These are phyloP conservation scores for Eurytoma adleriae DNA, from an alignment of 2,888 invertebrate genomes.

Conservation along the genomic window DNA sequence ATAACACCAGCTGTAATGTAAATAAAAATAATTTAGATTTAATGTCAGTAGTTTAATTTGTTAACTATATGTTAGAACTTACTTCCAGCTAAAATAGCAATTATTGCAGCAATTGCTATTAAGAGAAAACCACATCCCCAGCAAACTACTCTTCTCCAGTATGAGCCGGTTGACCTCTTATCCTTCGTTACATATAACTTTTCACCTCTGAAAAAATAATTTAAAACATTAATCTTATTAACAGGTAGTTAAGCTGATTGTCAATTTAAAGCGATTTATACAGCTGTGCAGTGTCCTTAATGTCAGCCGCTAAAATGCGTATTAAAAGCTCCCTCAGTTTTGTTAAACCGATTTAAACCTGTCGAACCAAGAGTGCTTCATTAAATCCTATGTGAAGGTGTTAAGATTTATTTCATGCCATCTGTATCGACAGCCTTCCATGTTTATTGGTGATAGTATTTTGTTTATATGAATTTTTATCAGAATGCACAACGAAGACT, in stretches of 20 bases:
- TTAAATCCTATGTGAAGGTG: constrained; percentile 54
- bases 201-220: constrained; percentile 83
- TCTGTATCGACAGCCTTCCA: constrained; percentile 42
- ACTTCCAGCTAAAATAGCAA: constrained; percentile 87
- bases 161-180: constrained; percentile 83
- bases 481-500: constrained; percentile 29
- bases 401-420: constrained; percentile 51
- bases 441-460: constrained; percentile 34
- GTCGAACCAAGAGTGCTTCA: constrained; percentile 56
- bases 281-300: constrained; percentile 67
- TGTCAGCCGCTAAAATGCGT: constrained; percentile 66
- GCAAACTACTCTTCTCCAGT: constrained; percentile 81
- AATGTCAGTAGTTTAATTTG: background rate
- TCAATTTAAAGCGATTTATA: constrained; percentile 69
- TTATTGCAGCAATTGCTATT: constrained; percentile 81
- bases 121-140: constrained; percentile 84
- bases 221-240: constrained; percentile 6
- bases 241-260: background rate
- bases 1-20: constrained; percentile 82
- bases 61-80: constrained; percentile 69
- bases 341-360: constrained; percentile 55
- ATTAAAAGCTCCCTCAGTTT: constrained; percentile 68
- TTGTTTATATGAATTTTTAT: constrained; percentile 32
- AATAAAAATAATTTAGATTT: constrained; percentile 11
- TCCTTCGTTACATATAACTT: constrained; percentile 90